Evolutionary conservation across 2,797 vertebrate genomes (phyloP), one percentile per base, ranked within the genome.

Genomic region (Sylvia borin): DNA sequence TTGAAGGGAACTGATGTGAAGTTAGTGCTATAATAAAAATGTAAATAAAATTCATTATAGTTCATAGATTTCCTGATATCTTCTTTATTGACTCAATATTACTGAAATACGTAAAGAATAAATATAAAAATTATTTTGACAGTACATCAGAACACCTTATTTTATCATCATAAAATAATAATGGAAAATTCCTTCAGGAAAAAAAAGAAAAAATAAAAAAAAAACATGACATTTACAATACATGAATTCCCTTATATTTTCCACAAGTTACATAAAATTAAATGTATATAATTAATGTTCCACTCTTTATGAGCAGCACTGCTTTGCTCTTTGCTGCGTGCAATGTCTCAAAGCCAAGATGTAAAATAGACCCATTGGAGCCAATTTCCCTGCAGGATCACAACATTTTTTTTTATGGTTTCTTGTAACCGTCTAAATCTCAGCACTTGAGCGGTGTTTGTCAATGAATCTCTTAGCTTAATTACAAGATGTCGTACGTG

Each of bases 41-140:
- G 87, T 96, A 96, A 94, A 96, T 96, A 96, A 96, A 95, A 94
- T 93, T 96, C 87, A 93, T 95, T 95, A 94, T 68, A 74, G 79
- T 89, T 90, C 81, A 95, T 88, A 90, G 79, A 93, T 95, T 95
- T 81, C 86, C 79, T 54, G 79, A 81, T 95, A 92, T n/a, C 72
- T 38, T 94, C 81, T 87, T 93, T 92, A 94, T 76, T 92, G 95
- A 91, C 65, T 91, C 73, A 40, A 71, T 88, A 72, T 85, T 85
- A 91, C 79, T 81, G 79, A 93, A 94, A 93, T 55, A 81, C 0
- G 0, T 88, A 74, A 93, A 91, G 93, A 94, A 88, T 93, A 94
- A 95, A 93, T 81, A 91, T 27, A 77, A 92, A 84, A 92, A 95
- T 57, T 91, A 91, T 93, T 95, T 94, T 43, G 64, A 70, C 75